These are phyloP conservation scores for Galerucella nymphaeae DNA, from an alignment of 2,888 invertebrate species.

Conservation along the genomic window DNA sequence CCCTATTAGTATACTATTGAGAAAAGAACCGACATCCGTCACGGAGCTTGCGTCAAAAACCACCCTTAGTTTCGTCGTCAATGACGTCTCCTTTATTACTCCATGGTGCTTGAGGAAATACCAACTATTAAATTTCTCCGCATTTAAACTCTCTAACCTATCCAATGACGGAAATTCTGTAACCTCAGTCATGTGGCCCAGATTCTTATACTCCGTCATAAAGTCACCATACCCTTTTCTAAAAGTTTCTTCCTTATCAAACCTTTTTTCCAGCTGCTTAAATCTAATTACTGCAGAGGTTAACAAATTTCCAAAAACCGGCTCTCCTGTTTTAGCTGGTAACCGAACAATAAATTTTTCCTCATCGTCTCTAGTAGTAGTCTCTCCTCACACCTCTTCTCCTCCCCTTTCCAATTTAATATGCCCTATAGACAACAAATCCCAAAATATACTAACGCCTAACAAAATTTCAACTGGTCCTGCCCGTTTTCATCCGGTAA, in stretches of 20 bases:
- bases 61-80: conserved; percentile 39
- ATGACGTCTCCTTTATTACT: conserved; percentile 37
- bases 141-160: neutral
- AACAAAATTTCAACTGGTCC: neutral
- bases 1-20: too few relatives aligned
- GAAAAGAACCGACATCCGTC: too few relatives aligned
- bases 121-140: neutral
- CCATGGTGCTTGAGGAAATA: conserved; percentile 38
- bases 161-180: neutral
- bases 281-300: conserved; percentile 20
- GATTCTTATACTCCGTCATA: conserved; percentile 29
- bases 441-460: conserved; percentile 25
- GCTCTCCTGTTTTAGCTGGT: conserved; percentile 7
- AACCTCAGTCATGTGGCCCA: conserved; percentile 33
- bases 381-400: conserved; percentile 27
- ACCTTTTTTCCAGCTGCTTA: conserved; percentile 26
- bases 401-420: conserved; percentile 18
- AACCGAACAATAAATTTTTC: conserved; percentile 30
- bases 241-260: conserved; percentile 3
- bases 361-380: conserved; percentile 9
- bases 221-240: conserved; percentile 26
- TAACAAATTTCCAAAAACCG: conserved; percentile 13
- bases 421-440: conserved; percentile 5
- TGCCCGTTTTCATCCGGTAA: too few relatives aligned
- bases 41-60: too few relatives aligned